Percentiles rank a stretch among this genome's conserved stretches.
Evolutionary conservation across 2,113 vertebrate genomes (phyloP).

Genomic region (Callionymus lyra): DNA sequence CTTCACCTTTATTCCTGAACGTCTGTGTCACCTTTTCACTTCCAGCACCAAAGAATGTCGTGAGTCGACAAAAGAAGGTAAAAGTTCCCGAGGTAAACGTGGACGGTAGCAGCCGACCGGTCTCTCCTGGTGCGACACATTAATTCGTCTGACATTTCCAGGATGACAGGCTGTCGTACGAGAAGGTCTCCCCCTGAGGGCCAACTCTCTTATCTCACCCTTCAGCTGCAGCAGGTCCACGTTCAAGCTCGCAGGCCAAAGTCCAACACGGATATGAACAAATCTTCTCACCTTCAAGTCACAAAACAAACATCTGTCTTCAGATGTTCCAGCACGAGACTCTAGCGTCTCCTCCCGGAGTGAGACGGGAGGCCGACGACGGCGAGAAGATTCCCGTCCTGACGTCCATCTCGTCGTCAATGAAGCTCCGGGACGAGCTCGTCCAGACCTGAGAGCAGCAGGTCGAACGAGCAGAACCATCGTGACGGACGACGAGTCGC

Average conservation of each 20-base stretch:
- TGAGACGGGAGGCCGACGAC: slow-evolving; percentile 7
- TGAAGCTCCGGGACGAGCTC: slow-evolving; percentile 23
- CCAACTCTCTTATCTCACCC: not conserved
- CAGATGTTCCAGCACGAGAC: too few species aligned
- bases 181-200: not conserved
- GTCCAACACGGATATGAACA: not conserved
- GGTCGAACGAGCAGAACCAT: slow-evolving; percentile 14
- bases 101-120: not conserved
- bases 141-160: not conserved
- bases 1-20: too few species aligned
- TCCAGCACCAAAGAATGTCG: too few species aligned
- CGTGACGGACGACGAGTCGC: too few species aligned
- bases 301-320: too few species aligned
- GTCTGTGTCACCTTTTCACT: too few species aligned
- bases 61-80: too few species aligned
- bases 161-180: not conserved
- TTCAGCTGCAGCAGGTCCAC: not conserved
- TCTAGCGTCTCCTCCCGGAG: not conserved
- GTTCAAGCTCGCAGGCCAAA: not conserved
- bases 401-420: slow-evolving; percentile 34
- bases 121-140: not conserved
- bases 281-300: not conserved
- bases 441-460: slow-evolving; percentile 21
- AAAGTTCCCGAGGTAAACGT: not conserved
- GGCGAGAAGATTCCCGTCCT: slow-evolving; percentile 9